phyloP scores from a whole-genome alignment of 1,140 invertebrate species.

The Cyclargus thomasi region DNA sequence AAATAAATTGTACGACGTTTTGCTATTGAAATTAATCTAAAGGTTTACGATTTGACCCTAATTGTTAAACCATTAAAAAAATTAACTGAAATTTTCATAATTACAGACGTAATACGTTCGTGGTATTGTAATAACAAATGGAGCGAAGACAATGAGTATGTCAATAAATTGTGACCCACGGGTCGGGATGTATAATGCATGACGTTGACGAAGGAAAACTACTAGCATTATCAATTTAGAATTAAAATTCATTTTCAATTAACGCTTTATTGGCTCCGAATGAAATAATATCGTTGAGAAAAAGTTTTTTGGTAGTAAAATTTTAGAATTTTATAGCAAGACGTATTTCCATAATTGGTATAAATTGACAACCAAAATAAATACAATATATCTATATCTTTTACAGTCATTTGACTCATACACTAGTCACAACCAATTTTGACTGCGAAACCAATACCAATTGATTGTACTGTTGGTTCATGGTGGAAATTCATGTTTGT shows the following conservation, averaged over 20 bases:
- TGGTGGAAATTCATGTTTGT: too few relatives aligned
- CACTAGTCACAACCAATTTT: too few relatives aligned
- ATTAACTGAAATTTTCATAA: not conserved
- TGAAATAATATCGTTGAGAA: too few relatives aligned
- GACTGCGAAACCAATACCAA: too few relatives aligned
- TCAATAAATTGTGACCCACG: not conserved
- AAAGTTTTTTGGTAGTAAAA: too few relatives aligned
- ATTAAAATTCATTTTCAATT: not conserved
- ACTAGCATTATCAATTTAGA: not conserved
- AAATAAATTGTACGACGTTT: not conserved
- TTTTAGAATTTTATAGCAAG: too few relatives aligned
- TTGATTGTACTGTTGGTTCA: too few relatives aligned
- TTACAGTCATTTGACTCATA: too few relatives aligned
- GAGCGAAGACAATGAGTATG: constrained; percentile 2
- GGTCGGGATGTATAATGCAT: not conserved
- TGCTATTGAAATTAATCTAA: not conserved
- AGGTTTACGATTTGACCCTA: not conserved
- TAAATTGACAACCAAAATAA: too few relatives aligned
- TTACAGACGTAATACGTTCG: not conserved
- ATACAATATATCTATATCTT: too few relatives aligned
- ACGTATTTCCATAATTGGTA: too few relatives aligned
- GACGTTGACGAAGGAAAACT: not conserved
- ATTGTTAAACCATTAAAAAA: not conserved
- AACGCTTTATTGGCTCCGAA: not conserved
- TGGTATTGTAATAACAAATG: not conserved